Conservation (phyloP, 2,888 invertebrate species). For the Napeogenes inachia region DNA sequence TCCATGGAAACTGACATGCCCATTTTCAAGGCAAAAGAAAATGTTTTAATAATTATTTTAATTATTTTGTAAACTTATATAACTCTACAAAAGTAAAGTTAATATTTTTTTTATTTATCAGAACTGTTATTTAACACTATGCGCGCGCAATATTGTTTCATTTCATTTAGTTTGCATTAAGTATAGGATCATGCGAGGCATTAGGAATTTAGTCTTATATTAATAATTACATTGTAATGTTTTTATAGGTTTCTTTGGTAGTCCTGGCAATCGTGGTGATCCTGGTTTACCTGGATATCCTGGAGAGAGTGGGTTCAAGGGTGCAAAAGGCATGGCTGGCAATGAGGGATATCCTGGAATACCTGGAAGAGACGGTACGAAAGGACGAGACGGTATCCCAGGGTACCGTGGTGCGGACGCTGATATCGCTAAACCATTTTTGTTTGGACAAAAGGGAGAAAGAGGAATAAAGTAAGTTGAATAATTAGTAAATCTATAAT, state of each 20-base stretch:
- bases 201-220: too few relatives aligned
- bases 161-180: too few relatives aligned
- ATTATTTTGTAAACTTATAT: too few relatives aligned
- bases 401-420: constrained; percentile 73
- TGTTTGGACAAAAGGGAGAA: constrained; percentile 72
- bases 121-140: too few relatives aligned
- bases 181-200: too few relatives aligned
- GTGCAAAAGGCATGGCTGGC: constrained; percentile 62
- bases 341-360: constrained; percentile 65
- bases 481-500: constrained; percentile 2
- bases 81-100: too few relatives aligned
- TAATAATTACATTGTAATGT: too few relatives aligned
- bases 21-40: too few relatives aligned
- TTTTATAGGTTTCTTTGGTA: constrained; percentile 64
- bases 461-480: constrained; percentile 52
- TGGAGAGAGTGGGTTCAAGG: constrained; percentile 51
- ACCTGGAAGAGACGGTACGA: constrained; percentile 64
- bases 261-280: constrained; percentile 58
- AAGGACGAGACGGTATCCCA: constrained; percentile 72
- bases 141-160: too few relatives aligned
- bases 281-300: constrained; percentile 53
- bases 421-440: constrained; percentile 49
- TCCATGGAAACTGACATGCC: too few relatives aligned
- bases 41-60: too few relatives aligned
- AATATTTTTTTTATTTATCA: too few relatives aligned